These are phyloP conservation scores for Philotrypesis tridentata DNA, from an alignment of 1,140 invertebrate species.

Conservation along the genomic window DNA sequence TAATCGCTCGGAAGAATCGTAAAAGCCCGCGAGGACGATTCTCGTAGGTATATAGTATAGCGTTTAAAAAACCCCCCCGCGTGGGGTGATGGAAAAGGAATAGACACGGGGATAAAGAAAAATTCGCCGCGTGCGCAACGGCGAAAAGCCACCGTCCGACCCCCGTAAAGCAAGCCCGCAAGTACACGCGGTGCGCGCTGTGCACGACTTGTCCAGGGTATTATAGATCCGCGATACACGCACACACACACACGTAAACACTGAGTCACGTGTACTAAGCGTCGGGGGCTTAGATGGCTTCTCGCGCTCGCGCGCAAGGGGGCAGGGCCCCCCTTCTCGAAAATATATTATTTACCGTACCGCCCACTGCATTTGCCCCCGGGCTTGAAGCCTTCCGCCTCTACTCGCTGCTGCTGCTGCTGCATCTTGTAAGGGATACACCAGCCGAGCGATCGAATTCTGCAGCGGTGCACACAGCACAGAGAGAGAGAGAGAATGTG, in stretches of 20 bases:
- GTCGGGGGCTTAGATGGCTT: constrained; percentile 36
- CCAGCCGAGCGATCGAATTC: constrained; percentile 26
- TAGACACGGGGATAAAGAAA: neutral
- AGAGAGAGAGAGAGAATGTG: no score
- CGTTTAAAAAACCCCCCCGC: no score
- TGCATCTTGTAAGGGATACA: constrained; percentile 28
- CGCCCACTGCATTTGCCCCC: constrained; percentile 42
- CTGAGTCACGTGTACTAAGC: no score
- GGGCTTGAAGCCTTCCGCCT: constrained; percentile 31
- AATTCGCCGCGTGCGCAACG: neutral
- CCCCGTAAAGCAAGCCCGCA: neutral
- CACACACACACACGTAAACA: no score
- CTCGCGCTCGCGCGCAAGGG: constrained; percentile 8
- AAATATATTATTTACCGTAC: constrained; percentile 49
- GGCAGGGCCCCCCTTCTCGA: constrained; percentile 17
- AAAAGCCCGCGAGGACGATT: neutral
- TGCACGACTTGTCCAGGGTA: neutral
- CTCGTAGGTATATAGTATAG: no score
- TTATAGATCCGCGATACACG: constrained; percentile 2
- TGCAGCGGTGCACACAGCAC: neutral
- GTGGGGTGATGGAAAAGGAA: neutral
- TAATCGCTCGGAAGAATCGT: neutral
- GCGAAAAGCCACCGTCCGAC: neutral
- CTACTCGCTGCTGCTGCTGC: neutral
- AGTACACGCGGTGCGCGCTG: neutral